Evolutionary conservation across 2,113 vertebrate genomes (phyloP), one percentile per base, ranked within the genome.

Genomic region (Pedetes capensis): DNA sequence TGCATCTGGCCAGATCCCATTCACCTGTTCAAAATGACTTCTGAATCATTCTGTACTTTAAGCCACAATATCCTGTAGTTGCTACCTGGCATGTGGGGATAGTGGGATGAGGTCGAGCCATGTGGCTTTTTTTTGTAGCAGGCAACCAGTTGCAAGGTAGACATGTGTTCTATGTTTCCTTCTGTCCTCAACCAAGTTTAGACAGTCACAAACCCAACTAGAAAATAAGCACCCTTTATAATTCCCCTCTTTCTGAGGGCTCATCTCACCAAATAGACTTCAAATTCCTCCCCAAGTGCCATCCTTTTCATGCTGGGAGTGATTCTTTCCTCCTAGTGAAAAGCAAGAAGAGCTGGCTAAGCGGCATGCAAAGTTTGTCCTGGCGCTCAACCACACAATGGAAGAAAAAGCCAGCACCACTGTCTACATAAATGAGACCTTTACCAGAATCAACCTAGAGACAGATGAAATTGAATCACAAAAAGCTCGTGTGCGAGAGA

Each of bases 341-440:
- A 96, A 98, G 75, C 97, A 97, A 96, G 96, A 91, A 42, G 12
- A 61, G 13, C 42, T 98, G 81, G 64, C 10, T 6, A 39, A 1
- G n/a, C 20, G 74, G 37, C 95, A 98, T 22, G 51, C 78, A 51
- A 75, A 96, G 83, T 63, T 14, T 47, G 95, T 98, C 80, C 59
- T 97, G 47, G 55, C 90, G 17, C 91, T 98, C 66, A 98, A 98
- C 89, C 83, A 91, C 14, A 92, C 87, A 18, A 93, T 98, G 96
- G 96, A 95, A 84, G 89, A 53, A 1, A 98, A 98, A 96, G 97
- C 96, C 44, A 3, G 27, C 0, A 87, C 86, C n/a, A 95, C 92
- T 72, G 84, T 97, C 74, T 76, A 91, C 39, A 97, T 98, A 74
- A 98, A 95, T 39, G 97, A 98, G 63, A 97, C 64, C 55, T 95